Evolutionary conservation across 1,140 invertebrate species (phyloP).

Genomic region (Pseudoatta argentina): DNA sequence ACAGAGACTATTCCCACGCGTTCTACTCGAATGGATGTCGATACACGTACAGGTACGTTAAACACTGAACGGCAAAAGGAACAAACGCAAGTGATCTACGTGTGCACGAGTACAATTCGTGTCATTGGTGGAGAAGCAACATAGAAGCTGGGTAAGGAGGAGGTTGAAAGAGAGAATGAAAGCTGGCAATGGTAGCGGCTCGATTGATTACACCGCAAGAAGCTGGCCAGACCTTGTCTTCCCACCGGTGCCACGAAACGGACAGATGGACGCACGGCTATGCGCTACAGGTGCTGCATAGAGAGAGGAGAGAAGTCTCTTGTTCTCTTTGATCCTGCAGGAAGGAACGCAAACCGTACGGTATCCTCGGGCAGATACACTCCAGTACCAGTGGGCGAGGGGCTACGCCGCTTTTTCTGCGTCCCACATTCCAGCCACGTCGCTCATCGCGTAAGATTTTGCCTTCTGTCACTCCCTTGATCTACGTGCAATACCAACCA

Average conservation of each 20-base stretch:
- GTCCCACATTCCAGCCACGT: constrained; percentile 80
- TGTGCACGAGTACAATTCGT: constrained; percentile 29
- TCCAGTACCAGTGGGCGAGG: constrained; percentile 54
- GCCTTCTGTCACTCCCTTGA: constrained; percentile 75
- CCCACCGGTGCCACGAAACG: constrained; percentile 74
- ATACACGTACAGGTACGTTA: constrained; percentile 15
- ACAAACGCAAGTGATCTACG: constrained; percentile 21
- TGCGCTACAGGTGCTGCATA: constrained; percentile 79
- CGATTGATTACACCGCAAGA: constrained; percentile 82
- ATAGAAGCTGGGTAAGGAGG: constrained; percentile 55
- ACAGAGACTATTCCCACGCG: constrained; percentile 8
- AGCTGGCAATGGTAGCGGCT: constrained; percentile 74
- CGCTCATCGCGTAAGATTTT: constrained; percentile 75
- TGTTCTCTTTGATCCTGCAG: constrained; percentile 72
- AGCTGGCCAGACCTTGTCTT: constrained; percentile 74
- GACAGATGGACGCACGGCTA: constrained; percentile 80
- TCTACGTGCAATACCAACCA: constrained; percentile 66
- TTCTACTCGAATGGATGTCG: constrained; percentile 2
- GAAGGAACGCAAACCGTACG: constrained; percentile 64
- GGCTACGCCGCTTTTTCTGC: constrained; percentile 77
- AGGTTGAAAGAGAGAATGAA: constrained; percentile 59
- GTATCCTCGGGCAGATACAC: constrained; percentile 66
- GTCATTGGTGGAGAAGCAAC: constrained; percentile 33
- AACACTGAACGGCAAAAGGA: constrained; percentile 5
- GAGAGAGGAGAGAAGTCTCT: constrained; percentile 48